phyloP scores from a whole-genome alignment of 2,113 vertebrate species.

The Clarias macrocephalus region DNA sequence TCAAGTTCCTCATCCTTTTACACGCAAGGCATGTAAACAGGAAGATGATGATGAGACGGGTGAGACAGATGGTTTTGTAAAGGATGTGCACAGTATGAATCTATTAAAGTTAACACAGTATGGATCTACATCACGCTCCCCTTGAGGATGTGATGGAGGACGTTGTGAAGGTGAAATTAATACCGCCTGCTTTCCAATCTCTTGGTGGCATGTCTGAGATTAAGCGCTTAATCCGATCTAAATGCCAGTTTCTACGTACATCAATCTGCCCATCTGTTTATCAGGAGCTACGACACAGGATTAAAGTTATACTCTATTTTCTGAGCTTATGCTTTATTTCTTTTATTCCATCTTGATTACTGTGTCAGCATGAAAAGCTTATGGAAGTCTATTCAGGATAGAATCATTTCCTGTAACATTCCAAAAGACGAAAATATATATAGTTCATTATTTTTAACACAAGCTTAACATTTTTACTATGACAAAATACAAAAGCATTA shows the following conservation, averaged over 20 bases:
- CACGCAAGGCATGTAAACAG: neutral
- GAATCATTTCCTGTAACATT: neutral
- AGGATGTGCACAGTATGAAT: constrained; percentile 9
- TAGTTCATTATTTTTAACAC: no score
- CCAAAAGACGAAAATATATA: no score
- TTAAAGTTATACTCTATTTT: neutral
- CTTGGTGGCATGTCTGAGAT: neutral
- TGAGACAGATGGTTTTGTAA: constrained; percentile 38
- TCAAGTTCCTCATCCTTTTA: neutral
- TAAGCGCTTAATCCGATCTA: neutral
- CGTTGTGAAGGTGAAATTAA: neutral
- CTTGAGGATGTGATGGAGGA: constrained; percentile 3
- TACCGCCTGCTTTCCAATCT: neutral
- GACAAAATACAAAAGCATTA: no score
- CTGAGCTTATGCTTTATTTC: neutral
- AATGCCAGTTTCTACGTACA: neutral
- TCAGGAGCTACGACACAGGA: neutral
- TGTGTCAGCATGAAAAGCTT: neutral
- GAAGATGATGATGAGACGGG: neutral
- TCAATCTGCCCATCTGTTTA: neutral
- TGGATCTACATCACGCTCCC: constrained; percentile 5
- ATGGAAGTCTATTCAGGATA: neutral
- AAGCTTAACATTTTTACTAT: no score
- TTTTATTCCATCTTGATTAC: neutral
- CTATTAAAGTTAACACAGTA: constrained; percentile 12